These are phyloP conservation scores for Rhyacophila evoluta DNA, from an alignment of 2,888 invertebrate genomes.

Conservation along the genomic window DNA sequence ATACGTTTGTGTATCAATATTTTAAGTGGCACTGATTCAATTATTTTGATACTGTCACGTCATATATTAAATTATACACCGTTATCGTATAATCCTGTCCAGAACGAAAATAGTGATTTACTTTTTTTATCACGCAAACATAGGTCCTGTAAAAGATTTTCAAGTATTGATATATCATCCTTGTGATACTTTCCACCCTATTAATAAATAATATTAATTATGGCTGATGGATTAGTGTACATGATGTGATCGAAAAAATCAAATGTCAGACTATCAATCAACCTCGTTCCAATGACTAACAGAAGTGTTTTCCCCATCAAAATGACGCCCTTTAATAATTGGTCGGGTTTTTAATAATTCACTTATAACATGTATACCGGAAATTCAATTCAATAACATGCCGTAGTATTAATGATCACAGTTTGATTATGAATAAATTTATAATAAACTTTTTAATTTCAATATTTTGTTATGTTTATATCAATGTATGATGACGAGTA, in stretches of 20 bases:
- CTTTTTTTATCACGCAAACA: too few relatives aligned
- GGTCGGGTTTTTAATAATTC: background rate
- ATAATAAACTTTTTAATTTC: background rate
- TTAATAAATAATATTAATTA: background rate
- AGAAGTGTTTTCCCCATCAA: background rate
- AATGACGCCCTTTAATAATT: background rate
- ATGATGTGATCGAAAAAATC: background rate
- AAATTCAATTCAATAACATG: background rate
- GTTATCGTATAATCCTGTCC: too few relatives aligned
- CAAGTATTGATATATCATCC: too few relatives aligned
- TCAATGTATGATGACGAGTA: background rate
- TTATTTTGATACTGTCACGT: too few relatives aligned
- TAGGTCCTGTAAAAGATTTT: too few relatives aligned
- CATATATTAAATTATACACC: too few relatives aligned
- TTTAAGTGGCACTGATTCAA: too few relatives aligned
- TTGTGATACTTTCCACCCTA: background rate
- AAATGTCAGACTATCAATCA: constrained; percentile 20
- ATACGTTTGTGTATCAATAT: too few relatives aligned
- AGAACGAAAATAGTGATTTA: too few relatives aligned
- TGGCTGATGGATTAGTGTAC: background rate
- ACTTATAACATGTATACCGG: background rate
- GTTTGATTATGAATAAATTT: background rate
- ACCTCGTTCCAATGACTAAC: background rate
- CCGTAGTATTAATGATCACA: background rate
- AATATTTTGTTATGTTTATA: background rate